Base-by-base conservation (phyloP, 2,888 invertebrate genomes). In the Caenorhabditis parvicauda region DNA sequence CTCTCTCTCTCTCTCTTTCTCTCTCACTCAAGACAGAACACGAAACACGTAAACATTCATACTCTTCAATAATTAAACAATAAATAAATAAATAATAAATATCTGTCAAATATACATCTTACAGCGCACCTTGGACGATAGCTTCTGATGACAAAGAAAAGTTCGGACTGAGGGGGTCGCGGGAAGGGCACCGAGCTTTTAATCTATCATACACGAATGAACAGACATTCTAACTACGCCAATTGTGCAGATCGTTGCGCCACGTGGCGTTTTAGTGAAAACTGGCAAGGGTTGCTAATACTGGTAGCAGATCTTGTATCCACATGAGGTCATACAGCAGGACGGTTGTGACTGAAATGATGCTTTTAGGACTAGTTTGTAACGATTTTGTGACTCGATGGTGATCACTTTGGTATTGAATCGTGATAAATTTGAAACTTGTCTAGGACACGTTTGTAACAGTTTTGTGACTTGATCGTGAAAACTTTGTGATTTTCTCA, bases 311-410 rank as follows among this genome's bases (percentile, higher is more conserved):
- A 79, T 76, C 49, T 76, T 74, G 65, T 77, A 79, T 44, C 77
- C 78, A 54, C 78, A 79, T 39, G 70, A 74, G 25, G 78, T 78
- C 78, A 79, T 77, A 55, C 78, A 79, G 56, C 78, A 79, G 1
- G 74, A 72, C n/a, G 78, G 78, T 55, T 77, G 74, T 37, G 59
- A 54, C 63, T 63, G 59, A 4, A 62, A 58, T 39, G 3, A 28
- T n/a, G 14, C 14, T 3, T 19, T 35, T 9, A 2, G 5, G 24
- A 39, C n/a, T 27, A 7, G 4, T 17, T 1, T 3, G 38, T 2
- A 14, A 9, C n/a, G 3, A 38, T 2, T 27, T 9, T 38, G n/a
- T 38, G n/a, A 19, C 19, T 3, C 12, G 38, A 3, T 38, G 38
- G 38, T 38, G 19, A 38, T 38, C 12, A 57, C 51, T 24, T 53